Base-by-base conservation (phyloP, 2,888 invertebrate species). In the Melinopterus prodromus region DNA sequence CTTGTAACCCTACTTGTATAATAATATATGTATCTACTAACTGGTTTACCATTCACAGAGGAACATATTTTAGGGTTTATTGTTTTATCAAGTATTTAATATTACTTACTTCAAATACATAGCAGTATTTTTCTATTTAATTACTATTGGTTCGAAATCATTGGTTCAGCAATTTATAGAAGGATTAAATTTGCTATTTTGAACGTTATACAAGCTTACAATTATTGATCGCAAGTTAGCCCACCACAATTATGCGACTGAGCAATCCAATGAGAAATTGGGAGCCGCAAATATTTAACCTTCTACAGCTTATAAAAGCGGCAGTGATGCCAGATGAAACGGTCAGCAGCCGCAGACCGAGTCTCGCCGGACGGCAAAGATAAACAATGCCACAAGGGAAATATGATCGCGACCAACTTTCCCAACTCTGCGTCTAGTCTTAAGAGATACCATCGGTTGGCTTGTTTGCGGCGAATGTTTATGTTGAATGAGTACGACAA, bases 361-460 rank as follows among this genome's bases (percentile, higher is more conserved):
- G 12, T 12, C 53, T 12, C 1, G 9, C 7, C 53, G 5, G 53
- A 53, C 12, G 53, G 7, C 12, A 53, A 53, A 53, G 53, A 53
- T 53, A 53, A 53, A 53, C 53, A 53, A 53, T 53, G 53, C 53
- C 53, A 53, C 12, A 53, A 53, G 12, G 53, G 53, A 53, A 53
- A 53, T 53, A 53, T 53, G 53, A 53, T 53, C 53, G 53, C 53
- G 53, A 53, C 53, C 53, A 53, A 53, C 53, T 53, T 53, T 53
- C 53, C 53, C 12, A 53, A 53, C 9, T 53, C 53, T 53, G 2
- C 53, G 53, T 12, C 53, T 53, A 26, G 26, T 26, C 26, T 26
- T 53, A 53, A 9, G 12, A 53, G 53, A 53, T 53, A 53, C 9
- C 53, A 53, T 1, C 53, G 1, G 53, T 53, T 53, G 53, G 7